These are phyloP conservation scores for Burhinus oedicnemus DNA, from an alignment of 2,113 vertebrate species.

Conservation along the genomic window DNA sequence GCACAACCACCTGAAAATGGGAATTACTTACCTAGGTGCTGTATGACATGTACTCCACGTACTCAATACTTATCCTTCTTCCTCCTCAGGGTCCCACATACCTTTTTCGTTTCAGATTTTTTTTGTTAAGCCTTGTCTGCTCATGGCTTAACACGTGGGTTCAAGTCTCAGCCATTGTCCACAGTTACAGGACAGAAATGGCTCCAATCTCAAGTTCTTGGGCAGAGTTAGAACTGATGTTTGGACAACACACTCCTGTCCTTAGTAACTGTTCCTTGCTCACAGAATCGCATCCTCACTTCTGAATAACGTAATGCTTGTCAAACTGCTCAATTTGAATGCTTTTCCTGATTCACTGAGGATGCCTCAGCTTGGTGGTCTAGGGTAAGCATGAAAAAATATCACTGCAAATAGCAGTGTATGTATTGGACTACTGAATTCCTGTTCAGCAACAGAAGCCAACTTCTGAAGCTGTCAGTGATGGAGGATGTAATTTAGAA, in stretches of 20 bases:
- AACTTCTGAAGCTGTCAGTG: neutral
- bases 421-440: neutral
- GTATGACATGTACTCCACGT: neutral
- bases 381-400: neutral
- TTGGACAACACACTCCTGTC: neutral
- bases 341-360: neutral
- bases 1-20: neutral
- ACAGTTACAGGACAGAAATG: neutral
- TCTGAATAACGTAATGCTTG: neutral
- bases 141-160: neutral
- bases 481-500: neutral
- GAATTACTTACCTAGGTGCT: neutral
- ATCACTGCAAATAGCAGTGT: neutral
- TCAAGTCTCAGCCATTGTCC: neutral
- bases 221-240: neutral
- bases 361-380: neutral
- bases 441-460: neutral
- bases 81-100: neutral
- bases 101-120: neutral
- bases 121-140: neutral
- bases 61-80: neutral
- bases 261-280: neutral
- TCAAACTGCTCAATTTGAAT: neutral
- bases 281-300: neutral
- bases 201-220: neutral